These are phyloP conservation scores for Mugil cephalus DNA, from an alignment of 2,113 vertebrate species.

Conservation along the genomic window DNA sequence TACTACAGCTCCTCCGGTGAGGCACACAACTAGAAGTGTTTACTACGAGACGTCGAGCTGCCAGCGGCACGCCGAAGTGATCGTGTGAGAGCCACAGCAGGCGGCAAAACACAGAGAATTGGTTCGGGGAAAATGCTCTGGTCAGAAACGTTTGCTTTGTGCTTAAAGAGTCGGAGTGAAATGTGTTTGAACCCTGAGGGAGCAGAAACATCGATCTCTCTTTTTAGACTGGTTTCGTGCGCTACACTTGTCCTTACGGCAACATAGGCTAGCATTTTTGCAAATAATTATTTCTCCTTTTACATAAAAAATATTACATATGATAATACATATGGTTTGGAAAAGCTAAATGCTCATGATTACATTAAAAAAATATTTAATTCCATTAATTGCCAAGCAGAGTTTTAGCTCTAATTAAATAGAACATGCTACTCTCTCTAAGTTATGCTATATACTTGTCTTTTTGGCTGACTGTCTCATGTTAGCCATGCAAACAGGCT, in stretches of 20 bases:
- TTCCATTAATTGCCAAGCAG: no score
- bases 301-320: no score
- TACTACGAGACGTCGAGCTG: conserved; percentile 15
- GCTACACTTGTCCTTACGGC: neutral
- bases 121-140: neutral
- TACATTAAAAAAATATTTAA: no score
- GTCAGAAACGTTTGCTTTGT: conserved; percentile 22
- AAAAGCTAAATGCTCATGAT: no score
- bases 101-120: neutral
- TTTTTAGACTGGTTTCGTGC: conserved; percentile 9
- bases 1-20: neutral
- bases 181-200: conserved; percentile 8
- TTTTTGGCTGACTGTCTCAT: no score
- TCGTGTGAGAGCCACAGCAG: conserved; percentile 10
- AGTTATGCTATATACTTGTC: no score
- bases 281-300: no score
- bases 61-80: neutral
- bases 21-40: conserved; percentile 13
- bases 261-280: no score
- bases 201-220: conserved; percentile 4
- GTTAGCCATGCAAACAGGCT: no score
- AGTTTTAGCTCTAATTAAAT: no score
- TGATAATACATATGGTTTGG: no score
- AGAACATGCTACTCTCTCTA: no score
- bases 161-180: conserved; percentile 20